These are phyloP conservation scores for Rhodinocichla rosea DNA, from an alignment of 2,113 vertebrate species.

Conservation along the genomic window DNA sequence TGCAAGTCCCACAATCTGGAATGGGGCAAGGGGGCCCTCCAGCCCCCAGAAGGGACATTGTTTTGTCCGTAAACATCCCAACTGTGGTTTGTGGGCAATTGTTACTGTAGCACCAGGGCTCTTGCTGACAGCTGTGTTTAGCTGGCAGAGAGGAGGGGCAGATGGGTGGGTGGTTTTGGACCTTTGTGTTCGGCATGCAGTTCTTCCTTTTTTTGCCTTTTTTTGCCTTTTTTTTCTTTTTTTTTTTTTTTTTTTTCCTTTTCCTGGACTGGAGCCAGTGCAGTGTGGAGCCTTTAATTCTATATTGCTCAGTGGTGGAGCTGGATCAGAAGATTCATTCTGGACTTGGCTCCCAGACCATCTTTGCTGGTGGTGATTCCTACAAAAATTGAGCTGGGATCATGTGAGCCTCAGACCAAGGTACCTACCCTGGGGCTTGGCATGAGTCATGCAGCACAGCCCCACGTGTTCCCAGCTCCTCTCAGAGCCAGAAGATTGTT, in stretches of 20 bases:
- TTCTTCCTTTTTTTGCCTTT: not conserved
- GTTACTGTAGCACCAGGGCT: not conserved
- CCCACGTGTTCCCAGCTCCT: rapidly evolving
- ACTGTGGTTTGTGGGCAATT: not conserved
- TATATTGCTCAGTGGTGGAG: not conserved
- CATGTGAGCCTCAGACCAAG: rapidly evolving
- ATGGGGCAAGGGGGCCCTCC: not conserved
- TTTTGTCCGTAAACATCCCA: not conserved
- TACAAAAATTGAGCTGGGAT: not conserved
- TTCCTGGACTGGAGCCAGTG: not conserved
- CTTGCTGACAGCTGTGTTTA: not conserved
- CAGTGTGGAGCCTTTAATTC: not conserved
- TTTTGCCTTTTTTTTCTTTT: not conserved
- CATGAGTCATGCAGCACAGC: not conserved
- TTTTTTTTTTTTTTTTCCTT: not conserved
- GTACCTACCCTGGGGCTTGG: rapidly evolving
- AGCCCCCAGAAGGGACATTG: rapidly evolving
- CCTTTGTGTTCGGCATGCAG: not conserved
- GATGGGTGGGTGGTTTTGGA: not conserved
- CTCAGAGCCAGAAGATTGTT: not conserved
- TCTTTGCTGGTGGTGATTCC: not conserved
- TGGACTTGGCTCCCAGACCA: not conserved
- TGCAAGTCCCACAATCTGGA: not conserved
- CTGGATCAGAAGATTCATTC: not conserved
- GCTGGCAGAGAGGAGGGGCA: not conserved